Percentiles rank a stretch among this genome's conserved stretches.
phyloP scores from a whole-genome alignment of 2,797 vertebrate genomes.

The Coranthus polyacanthus region DNA sequence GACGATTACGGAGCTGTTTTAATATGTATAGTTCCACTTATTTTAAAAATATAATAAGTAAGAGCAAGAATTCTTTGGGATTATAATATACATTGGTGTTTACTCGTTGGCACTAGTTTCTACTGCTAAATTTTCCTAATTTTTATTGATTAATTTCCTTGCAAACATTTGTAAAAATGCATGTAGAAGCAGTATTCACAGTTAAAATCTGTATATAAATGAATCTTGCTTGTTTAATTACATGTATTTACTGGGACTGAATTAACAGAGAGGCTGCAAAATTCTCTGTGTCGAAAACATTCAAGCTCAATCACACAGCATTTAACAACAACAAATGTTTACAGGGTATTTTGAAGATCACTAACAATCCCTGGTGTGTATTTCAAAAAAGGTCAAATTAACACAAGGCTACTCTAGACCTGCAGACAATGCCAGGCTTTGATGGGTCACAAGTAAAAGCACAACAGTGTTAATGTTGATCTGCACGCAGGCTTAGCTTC shows the following conservation, averaged over 20 bases:
- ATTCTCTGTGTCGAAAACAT: too few species aligned
- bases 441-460: slow-evolving; percentile 34
- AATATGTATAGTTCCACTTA: not conserved
- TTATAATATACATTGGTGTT: not conserved
- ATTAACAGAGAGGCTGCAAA: too few species aligned
- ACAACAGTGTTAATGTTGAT: slow-evolving; percentile 47
- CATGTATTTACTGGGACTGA: too few species aligned
- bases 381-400: slow-evolving; percentile 25
- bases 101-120: not conserved
- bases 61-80: not conserved
- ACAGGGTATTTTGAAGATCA: too few species aligned
- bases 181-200: not conserved
- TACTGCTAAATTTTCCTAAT: not conserved
- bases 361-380: not conserved
- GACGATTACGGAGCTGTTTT: slow-evolving; percentile 4
- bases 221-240: too few species aligned
- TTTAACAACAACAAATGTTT: too few species aligned
- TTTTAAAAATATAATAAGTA: not conserved
- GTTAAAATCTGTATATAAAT: too few species aligned
- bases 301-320: too few species aligned
- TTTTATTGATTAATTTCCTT: not conserved
- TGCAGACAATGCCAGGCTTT: not conserved
- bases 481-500: slow-evolving; percentile 47
- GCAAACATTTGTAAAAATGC: not conserved
- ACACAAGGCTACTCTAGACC: slow-evolving; percentile 9